phyloP scores from a whole-genome alignment of 2,113 vertebrate species.

The Monarcha castaneiventris region DNA sequence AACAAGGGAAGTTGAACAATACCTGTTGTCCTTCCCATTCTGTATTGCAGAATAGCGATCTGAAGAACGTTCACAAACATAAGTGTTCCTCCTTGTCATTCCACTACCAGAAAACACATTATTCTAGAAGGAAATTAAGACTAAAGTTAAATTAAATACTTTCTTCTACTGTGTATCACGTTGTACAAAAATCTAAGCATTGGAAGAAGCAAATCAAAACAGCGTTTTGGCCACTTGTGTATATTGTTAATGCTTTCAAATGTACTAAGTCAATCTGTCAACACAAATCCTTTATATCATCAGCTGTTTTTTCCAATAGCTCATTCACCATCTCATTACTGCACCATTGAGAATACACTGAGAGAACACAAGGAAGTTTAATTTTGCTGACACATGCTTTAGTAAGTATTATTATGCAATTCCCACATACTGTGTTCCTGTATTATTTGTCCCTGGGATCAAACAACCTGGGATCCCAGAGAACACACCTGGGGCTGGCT shows the following conservation, averaged over 20 bases:
- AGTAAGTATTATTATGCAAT: not conserved
- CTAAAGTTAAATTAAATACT: not conserved
- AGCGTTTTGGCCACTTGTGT: not conserved
- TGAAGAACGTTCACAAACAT: slow-evolving; percentile 91
- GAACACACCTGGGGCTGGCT: not conserved
- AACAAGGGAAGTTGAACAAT: not conserved
- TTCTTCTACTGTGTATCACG: not conserved
- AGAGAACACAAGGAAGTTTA: not conserved
- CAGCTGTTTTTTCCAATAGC: not conserved
- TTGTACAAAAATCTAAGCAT: not conserved
- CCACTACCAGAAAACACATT: slow-evolving; percentile 82
- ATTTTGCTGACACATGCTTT: not conserved
- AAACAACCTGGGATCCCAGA: not conserved
- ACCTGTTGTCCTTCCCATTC: slow-evolving; percentile 99
- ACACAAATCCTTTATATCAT: not conserved
- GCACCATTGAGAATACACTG: not conserved
- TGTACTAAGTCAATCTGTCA: not conserved
- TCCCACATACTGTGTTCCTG: not conserved
- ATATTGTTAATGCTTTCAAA: not conserved
- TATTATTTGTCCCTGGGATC: not conserved
- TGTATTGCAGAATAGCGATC: slow-evolving; percentile 90
- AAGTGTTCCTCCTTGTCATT: slow-evolving; percentile 97
- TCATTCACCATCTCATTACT: not conserved
- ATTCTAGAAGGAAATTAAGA: slow-evolving; percentile 71
- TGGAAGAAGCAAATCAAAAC: not conserved